These are phyloP conservation scores for Hyposoter didymator DNA, from an alignment of 2,888 invertebrate genomes.

Conservation along the genomic window DNA sequence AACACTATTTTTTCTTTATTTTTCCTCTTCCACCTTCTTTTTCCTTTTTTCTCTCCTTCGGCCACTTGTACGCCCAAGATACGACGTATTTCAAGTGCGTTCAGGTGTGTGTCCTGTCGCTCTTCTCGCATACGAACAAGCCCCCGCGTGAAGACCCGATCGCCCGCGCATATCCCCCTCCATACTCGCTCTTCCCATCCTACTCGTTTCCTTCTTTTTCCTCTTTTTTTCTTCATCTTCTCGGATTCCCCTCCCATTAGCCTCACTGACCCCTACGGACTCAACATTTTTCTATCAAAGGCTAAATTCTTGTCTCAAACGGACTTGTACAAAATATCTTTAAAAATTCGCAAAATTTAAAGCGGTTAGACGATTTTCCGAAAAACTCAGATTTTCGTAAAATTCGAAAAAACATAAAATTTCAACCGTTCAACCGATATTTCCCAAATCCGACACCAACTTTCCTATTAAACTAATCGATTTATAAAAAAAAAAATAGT, in stretches of 20 bases:
- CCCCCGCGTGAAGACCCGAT: conserved; percentile 33
- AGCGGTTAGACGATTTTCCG: too few relatives aligned
- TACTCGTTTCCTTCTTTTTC: neutral
- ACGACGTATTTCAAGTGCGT: conserved; percentile 58
- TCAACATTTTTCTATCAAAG: neutral
- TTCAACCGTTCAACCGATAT: too few relatives aligned
- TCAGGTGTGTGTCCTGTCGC: conserved; percentile 59
- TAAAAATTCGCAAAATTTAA: too few relatives aligned
- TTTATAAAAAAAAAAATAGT: too few relatives aligned
- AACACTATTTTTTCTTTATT: conserved; percentile 23
- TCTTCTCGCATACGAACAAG: conserved; percentile 55
- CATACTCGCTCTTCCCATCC: neutral
- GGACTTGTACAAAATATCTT: too few relatives aligned
- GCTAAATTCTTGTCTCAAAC: neutral
- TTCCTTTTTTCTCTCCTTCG: conserved; percentile 24
- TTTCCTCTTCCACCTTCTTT: conserved; percentile 17
- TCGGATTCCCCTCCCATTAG: conserved; percentile 28
- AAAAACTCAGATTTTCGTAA: too few relatives aligned
- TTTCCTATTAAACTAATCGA: too few relatives aligned
- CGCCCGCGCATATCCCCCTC: conserved; percentile 10
- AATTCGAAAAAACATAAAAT: too few relatives aligned
- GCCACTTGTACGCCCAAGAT: conserved; percentile 58
- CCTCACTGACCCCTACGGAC: conserved; percentile 1
- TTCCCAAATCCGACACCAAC: too few relatives aligned
- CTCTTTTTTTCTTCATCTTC: conserved; percentile 5